Evolutionary conservation across 2,797 vertebrate species (phyloP).

Genomic region (Oreochromis mossambicus): DNA sequence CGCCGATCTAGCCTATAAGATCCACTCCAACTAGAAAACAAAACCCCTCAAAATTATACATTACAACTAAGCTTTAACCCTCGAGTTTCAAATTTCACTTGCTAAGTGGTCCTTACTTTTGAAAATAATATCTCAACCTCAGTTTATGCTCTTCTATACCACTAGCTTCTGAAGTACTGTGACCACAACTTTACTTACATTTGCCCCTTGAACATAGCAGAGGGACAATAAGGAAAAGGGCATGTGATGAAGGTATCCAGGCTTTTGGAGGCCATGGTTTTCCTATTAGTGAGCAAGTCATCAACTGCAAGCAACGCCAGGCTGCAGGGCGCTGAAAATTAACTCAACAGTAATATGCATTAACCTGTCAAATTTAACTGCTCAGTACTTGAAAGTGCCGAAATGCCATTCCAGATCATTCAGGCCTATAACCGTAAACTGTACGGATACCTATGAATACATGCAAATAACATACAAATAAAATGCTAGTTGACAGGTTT

Average conservation of each 20-base stretch:
- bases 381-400: neutral
- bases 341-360: neutral
- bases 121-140: neutral
- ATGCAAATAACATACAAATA: neutral
- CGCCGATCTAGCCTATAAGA: neutral
- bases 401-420: neutral
- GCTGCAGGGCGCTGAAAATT: neutral
- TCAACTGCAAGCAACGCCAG: neutral
- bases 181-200: neutral
- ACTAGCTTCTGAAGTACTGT: neutral
- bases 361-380: neutral
- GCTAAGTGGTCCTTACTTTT: neutral
- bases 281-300: neutral
- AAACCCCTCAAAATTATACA: neutral
- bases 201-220: neutral
- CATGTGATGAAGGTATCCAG: neutral
- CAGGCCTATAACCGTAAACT: neutral
- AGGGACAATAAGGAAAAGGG: neutral
- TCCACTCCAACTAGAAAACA: neutral
- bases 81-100: neutral
- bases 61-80: neutral
- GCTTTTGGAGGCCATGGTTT: neutral
- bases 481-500: neutral
- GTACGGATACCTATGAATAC: neutral
- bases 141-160: neutral